Evolutionary conservation across 2,113 vertebrate species (phyloP).

Genomic region (Excalfactoria chinensis): DNA sequence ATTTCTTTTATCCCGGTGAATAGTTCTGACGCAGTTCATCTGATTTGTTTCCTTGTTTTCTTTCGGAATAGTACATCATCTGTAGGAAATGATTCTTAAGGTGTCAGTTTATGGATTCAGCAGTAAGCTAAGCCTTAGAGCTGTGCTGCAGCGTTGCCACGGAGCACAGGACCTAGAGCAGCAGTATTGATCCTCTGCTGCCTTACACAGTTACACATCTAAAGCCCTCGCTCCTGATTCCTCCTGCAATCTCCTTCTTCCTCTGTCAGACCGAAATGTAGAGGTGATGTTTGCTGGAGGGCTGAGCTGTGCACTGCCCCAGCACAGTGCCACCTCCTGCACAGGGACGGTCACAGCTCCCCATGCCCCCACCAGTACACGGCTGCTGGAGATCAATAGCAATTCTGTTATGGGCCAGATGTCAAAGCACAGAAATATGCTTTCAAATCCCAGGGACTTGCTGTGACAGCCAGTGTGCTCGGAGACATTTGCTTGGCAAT

Average conservation of each 20-base stretch:
- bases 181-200: background rate
- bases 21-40: background rate
- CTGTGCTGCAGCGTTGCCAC: background rate
- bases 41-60: background rate
- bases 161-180: rapidly evolving
- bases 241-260: background rate
- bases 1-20: background rate
- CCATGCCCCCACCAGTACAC: background rate
- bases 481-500: slow-evolving; percentile 20
- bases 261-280: no score
- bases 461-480: slow-evolving; percentile 41
- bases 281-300: background rate
- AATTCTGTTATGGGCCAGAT: slow-evolving; percentile 73
- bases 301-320: background rate
- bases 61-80: background rate
- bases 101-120: slow-evolving; percentile 14
- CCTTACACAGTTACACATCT: rapidly evolving
- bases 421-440: slow-evolving; percentile 70
- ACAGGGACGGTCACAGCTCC: background rate
- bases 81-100: background rate
- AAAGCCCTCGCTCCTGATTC: background rate
- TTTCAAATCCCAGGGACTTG: slow-evolving; percentile 58
- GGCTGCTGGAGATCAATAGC: slow-evolving; percentile 66
- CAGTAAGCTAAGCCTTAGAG: background rate
- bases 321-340: background rate